A percentile compares a stretch with the other conserved stretches of the same genome.
Evolutionary conservation across 2,888 invertebrate genomes (phyloP).

Genomic region (Eulithis prunata): DNA sequence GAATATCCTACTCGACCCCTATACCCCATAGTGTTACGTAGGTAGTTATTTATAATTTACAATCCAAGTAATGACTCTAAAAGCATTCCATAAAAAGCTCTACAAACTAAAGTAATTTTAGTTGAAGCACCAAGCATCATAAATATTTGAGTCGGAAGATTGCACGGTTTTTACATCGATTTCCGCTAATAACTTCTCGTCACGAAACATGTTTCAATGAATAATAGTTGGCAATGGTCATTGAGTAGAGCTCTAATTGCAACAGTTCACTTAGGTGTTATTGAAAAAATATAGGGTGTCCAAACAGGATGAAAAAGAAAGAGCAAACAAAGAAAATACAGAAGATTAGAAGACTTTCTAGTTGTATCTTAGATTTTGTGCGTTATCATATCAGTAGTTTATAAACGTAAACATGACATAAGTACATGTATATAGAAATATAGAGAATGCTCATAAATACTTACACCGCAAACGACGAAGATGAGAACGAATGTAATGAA

Average conservation of each 20-base stretch:
- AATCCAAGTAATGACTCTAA: background rate
- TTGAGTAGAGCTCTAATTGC: conserved; percentile 5
- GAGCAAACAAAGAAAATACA: no score
- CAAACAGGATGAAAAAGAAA: no score
- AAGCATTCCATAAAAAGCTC: conserved; percentile 8
- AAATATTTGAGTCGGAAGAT: conserved; percentile 48
- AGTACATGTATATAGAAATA: no score
- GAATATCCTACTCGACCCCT: no score
- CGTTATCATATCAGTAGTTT: no score
- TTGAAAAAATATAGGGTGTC: conserved; percentile 5
- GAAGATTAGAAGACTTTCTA: no score
- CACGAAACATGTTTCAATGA: conserved; percentile 56
- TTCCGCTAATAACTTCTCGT: conserved; percentile 56
- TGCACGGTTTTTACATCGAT: conserved; percentile 43
- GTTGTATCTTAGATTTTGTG: no score
- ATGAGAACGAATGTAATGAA: conserved; percentile 95
- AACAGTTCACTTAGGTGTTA: conserved; percentile 7
- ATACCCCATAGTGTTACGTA: no score
- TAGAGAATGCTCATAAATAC: conserved; percentile 41
- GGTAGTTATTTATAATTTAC: background rate
- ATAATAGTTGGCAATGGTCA: conserved; percentile 28
- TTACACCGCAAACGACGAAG: conserved; percentile 94
- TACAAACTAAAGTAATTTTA: conserved; percentile 5
- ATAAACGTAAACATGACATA: no score
- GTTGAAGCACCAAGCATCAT: conserved; percentile 20